Evolutionary conservation across 53 echinoderm and acorn worm species (phyloP), one percentile per base, ranked within the genome.

Genomic region (Arbacia lixula): DNA sequence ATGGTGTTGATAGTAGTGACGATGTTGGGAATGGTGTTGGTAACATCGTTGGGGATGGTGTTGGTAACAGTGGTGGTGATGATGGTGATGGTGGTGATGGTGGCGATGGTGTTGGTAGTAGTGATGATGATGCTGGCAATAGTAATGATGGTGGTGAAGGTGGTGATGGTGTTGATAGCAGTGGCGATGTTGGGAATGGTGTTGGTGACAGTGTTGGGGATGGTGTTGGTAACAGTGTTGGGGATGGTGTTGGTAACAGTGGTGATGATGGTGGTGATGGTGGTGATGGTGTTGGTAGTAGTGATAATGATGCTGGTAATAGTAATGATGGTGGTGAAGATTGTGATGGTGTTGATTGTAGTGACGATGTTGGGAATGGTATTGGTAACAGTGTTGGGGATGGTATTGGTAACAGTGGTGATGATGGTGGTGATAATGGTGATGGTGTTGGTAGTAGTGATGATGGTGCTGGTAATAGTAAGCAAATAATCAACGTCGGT

Each of bases 141-240:
- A 20, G n/a, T 58, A 20, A 58, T 19, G 58, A 58, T 58, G 58
- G n/a, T 58, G 58, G n/a, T 58, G 58, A 58, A 12, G 58, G n/a
- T 58, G 58, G n/a, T 58, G 58, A 21, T 10, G 14, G 8, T 8
- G 14, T 10, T 46, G 49, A 46, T 46, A 14, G 14, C 14, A 14
- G 14, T 10, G 49, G 14, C 14, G 49, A 46, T 46, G 49, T 10
- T 46, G 14, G 49, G 49, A 21, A 12, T 10, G 5, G 9, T 12
- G 58, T 57, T 10, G 22, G n/a, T n/a, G n/a, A n/a, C n/a, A n/a
- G n/a, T 6, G 58, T 12, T 58, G 58, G n/a, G 8, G 58, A 58
- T 58, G 58, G n/a, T 58, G 58, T 12, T 58, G 58, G n/a, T 19
- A 20, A 58, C n/a, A 20, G n/a, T 58, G 58, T 12, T 58, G 58